These are phyloP conservation scores for Limnephilus auricula DNA, from an alignment of 2,888 invertebrate genomes.

Conservation along the genomic window DNA sequence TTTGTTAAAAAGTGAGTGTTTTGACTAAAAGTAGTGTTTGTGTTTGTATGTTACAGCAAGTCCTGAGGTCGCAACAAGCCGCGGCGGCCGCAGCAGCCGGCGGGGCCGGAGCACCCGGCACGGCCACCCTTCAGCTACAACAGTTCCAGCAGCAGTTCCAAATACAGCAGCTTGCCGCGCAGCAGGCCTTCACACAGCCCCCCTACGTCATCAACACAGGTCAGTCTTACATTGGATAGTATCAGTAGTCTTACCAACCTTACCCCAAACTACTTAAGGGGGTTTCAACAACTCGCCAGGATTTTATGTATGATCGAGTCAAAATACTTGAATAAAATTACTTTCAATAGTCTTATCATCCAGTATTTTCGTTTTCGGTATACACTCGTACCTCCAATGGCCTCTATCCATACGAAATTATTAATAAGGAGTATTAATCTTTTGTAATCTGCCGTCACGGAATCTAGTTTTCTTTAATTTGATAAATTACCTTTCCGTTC, in stretches of 20 bases:
- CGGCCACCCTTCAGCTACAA: slow-evolving; percentile 84
- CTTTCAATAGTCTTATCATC: background rate
- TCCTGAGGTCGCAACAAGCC: slow-evolving; percentile 92
- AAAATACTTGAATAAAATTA: background rate
- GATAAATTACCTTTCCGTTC: background rate
- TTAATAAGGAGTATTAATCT: background rate
- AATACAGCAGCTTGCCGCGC: slow-evolving; percentile 86
- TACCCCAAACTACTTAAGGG: too few species aligned
- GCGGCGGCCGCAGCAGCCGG: slow-evolving; percentile 81
- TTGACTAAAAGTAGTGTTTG: slow-evolving; percentile 51
- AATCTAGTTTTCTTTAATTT: background rate
- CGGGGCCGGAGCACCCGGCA: slow-evolving; percentile 84
- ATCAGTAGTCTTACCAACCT: too few species aligned
- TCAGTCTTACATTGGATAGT: slow-evolving; percentile 22
- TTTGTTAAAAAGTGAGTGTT: background rate
- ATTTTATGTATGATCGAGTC: background rate
- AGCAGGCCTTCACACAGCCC: slow-evolving; percentile 87
- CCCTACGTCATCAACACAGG: slow-evolving; percentile 92
- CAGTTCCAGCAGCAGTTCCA: slow-evolving; percentile 87
- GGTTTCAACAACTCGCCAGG: too few species aligned
- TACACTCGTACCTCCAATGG: background rate
- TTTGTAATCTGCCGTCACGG: background rate
- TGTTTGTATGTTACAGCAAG: slow-evolving; percentile 82
- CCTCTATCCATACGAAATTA: background rate
- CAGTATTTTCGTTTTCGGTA: background rate